Percentiles rank a stretch among this genome's conserved stretches.
These are phyloP conservation scores for Perdix hodgsoniae DNA, from an alignment of 2,797 vertebrate genomes.

Conservation along the genomic window DNA sequence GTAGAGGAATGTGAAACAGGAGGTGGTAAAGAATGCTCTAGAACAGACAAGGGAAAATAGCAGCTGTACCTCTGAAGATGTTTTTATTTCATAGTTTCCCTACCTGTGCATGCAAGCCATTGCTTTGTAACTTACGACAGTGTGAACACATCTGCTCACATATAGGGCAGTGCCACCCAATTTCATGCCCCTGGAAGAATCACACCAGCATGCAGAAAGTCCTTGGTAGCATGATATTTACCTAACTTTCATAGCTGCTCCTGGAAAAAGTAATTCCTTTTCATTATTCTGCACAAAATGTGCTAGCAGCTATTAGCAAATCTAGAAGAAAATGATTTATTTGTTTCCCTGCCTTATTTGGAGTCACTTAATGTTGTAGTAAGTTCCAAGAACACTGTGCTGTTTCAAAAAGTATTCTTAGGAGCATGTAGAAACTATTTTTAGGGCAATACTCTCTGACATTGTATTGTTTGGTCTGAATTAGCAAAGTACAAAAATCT, in stretches of 20 bases:
- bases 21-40: neutral
- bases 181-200: neutral
- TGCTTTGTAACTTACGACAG: neutral
- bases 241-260: neutral
- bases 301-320: neutral
- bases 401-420: neutral
- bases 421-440: neutral
- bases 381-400: neutral
- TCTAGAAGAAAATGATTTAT: neutral
- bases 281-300: neutral
- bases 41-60: neutral
- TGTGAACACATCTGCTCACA: neutral
- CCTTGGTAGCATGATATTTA: neutral
- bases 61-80: neutral
- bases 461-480: neutral
- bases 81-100: neutral
- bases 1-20: neutral
- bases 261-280: neutral
- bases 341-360: neutral
- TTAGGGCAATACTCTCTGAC: neutral
- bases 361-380: neutral
- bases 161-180: neutral
- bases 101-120: neutral
- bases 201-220: neutral
- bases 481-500: neutral